phyloP scores from a whole-genome alignment of 2,113 vertebrate species.

The Myiagra hebetior region DNA sequence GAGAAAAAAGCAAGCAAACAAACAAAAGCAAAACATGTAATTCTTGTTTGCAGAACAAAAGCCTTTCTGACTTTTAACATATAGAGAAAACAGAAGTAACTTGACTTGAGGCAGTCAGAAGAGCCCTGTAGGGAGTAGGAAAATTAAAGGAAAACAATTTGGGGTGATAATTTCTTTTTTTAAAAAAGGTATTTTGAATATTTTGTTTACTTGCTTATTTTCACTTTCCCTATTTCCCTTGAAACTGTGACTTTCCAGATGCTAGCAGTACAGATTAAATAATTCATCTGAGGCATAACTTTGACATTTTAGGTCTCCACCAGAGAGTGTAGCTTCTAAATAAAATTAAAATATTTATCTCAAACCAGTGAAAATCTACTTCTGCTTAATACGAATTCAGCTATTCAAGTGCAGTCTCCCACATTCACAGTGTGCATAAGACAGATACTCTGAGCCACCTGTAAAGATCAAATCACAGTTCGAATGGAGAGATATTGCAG shows the following conservation, averaged over 20 bases:
- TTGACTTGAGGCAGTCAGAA: background rate
- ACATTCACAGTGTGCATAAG: background rate
- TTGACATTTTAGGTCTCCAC: background rate
- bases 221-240: background rate
- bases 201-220: background rate
- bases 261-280: background rate
- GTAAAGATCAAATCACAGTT: background rate
- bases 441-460: background rate
- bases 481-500: background rate
- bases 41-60: background rate
- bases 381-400: background rate
- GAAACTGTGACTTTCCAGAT: background rate
- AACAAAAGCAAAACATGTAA: background rate
- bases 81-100: background rate
- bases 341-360: background rate
- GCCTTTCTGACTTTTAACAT: background rate
- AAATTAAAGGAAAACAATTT: background rate
- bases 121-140: background rate
- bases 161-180: background rate
- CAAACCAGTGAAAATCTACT: background rate
- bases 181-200: background rate
- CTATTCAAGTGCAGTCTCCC: background rate
- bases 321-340: background rate
- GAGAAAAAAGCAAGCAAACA: background rate
- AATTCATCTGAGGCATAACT: background rate